Conservation (phyloP, 2,888 invertebrate species). For the Amblyjoppa proteus region DNA sequence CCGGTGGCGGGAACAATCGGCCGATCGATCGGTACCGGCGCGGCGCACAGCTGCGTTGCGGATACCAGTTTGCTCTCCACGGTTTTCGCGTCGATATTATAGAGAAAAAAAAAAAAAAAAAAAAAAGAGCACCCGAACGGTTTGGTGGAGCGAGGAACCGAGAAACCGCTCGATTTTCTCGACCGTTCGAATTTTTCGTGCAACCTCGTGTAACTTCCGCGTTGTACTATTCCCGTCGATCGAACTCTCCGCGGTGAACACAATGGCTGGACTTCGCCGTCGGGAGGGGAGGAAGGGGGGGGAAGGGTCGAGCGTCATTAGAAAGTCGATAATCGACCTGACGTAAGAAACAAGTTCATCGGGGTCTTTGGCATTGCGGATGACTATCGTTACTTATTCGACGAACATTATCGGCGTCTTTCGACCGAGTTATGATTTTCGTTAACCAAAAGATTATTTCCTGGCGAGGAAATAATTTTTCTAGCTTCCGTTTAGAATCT, state of each 20-base stretch:
- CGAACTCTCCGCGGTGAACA: conserved; percentile 3
- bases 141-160: not conserved
- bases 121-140: conserved; percentile 1
- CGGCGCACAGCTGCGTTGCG: conserved; percentile 32
- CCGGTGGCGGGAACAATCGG: conserved; percentile 41
- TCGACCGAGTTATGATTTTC: not conserved
- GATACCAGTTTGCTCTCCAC: conserved; percentile 28
- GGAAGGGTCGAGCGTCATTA: not conserved
- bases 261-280: conserved; percentile 1
- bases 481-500: too few relatives aligned
- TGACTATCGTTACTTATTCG: not conserved
- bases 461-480: too few relatives aligned
- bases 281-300: not conserved
- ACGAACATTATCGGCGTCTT: not conserved
- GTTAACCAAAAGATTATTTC: not conserved
- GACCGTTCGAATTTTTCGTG: conserved; percentile 24
- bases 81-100: conserved; percentile 47
- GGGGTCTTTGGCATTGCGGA: conserved; percentile 20
- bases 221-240: conserved; percentile 33
- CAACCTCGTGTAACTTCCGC: not conserved
- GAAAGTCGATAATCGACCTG: conserved; percentile 22
- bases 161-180: conserved; percentile 22
- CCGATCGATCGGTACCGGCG: conserved; percentile 52
- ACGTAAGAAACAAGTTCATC: conserved; percentile 17
- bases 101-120: conserved; percentile 24